Evolutionary conservation across 2,888 invertebrate genomes (phyloP), one percentile per base, ranked within the genome.

Genomic region (Dynastes maya): DNA sequence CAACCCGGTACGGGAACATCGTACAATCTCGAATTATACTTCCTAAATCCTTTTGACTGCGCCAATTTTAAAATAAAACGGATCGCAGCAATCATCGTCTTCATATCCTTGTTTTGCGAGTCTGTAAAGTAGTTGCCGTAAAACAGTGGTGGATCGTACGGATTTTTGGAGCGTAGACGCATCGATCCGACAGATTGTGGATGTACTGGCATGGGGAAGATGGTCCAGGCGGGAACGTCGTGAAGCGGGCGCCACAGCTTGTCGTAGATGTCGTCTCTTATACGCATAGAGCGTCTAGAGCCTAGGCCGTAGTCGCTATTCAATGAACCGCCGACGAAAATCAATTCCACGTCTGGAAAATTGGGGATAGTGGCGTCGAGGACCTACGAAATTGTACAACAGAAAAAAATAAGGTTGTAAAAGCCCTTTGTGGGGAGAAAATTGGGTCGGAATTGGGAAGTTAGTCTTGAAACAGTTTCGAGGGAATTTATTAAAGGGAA

Each of bases 281-380:
- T 58, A 16, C 22, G 91, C 83, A 90, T 89, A 72, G 82, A 85
- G 76, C 84, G 82, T 79, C 84, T 85, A 3, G 84, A 77, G 8
- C 80, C 16, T 13, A 80, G 70, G 87, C 88, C 3, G 85, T 85
- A 37, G 81, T 81, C 63, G 87, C 77, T 84, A 81, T 88, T 92
- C 92, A 6, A 92, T 92, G 58, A 58, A 6, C 72, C 72, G 16
- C 72, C 58, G 0, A 93, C 88, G 82, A 93, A 91, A 78, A 95
- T 91, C 16, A 94, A 85, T 86, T 95, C 94, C 71, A 95, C 91
- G 85, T 95, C 94, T 0, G 95, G 94, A 37, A 55, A 71, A 55
- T 71, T 71, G 32, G 81, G 92, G 92, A 0, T 91, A 90, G 2
- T 90, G 16, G 16, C 22, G 16, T 90, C 16, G 92, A 83, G n/a